Conservation (phyloP, 2,888 invertebrate genomes). For the Aphodius sticticus region DNA sequence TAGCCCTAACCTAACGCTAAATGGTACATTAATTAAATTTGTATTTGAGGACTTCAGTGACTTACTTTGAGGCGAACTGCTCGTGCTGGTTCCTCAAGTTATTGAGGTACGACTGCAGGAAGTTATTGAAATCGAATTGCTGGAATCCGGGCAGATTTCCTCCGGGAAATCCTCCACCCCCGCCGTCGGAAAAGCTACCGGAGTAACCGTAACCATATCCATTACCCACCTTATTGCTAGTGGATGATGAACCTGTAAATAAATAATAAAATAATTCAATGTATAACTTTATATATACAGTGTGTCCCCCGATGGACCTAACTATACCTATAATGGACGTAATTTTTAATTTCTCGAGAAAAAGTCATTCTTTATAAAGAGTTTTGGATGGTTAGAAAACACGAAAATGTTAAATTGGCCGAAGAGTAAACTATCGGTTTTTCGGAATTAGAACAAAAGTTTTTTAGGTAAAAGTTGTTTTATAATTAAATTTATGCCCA, state of each 20-base stretch:
- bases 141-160: conserved; percentile 39
- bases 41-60: conserved; percentile 22
- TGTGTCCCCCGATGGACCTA: too few relatives aligned
- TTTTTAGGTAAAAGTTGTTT: too few relatives aligned
- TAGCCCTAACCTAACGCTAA: conserved; percentile 12
- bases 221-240: conserved; percentile 37
- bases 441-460: too few relatives aligned
- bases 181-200: conserved; percentile 33
- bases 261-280: not conserved
- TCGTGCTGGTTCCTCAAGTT: conserved; percentile 50
- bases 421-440: too few relatives aligned
- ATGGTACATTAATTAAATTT: conserved; percentile 17
- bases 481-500: too few relatives aligned
- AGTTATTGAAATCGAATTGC: conserved; percentile 43
- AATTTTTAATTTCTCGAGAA: too few relatives aligned
- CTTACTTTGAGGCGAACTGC: conserved; percentile 51
- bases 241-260: conserved; percentile 35
- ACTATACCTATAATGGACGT: too few relatives aligned
- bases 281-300: too few relatives aligned
- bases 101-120: conserved; percentile 46
- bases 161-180: conserved; percentile 26
- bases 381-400: too few relatives aligned
- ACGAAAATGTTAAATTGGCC: too few relatives aligned
- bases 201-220: conserved; percentile 38
- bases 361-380: too few relatives aligned